phyloP scores from a whole-genome alignment of 2,797 vertebrate genomes.

The Dallia pectoralis region DNA sequence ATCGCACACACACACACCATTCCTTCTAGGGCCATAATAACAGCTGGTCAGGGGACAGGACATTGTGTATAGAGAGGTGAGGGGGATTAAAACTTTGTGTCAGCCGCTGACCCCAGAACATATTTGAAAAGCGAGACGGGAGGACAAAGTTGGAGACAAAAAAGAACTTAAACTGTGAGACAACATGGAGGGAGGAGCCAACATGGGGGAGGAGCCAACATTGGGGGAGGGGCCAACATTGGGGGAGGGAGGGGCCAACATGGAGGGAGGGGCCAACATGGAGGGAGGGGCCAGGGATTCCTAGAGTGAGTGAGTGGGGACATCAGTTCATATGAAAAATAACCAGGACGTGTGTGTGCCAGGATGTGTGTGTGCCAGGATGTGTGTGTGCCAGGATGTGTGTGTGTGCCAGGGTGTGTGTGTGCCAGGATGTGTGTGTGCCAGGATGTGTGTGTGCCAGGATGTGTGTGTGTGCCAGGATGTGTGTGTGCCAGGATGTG shows the following conservation, averaged over 20 bases:
- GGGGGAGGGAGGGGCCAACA: not conserved
- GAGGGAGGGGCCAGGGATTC: constrained; percentile 37
- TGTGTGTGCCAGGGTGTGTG: constrained; percentile 11
- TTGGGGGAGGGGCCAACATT: not conserved
- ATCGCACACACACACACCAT: constrained; percentile 28
- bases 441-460: too few relatives aligned
- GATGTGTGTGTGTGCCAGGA: constrained; percentile 15
- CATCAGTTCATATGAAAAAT: constrained; percentile 51
- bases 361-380: constrained; percentile 15
- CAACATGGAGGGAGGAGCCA: not conserved
- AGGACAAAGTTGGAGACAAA: not conserved
- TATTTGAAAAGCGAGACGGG: constrained; percentile 41
- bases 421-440: not conserved
- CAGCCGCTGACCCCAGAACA: constrained; percentile 55
- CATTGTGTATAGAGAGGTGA: constrained; percentile 41
- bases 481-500: not conserved
- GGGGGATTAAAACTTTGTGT: constrained; percentile 66
- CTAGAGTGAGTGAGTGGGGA: constrained; percentile 35
- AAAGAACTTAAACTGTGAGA: constrained; percentile 1
- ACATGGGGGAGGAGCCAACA: too few relatives aligned
- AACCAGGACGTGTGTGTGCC: too few relatives aligned
- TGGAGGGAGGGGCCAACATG: not conserved
- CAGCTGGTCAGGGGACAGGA: constrained; percentile 62
- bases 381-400: not conserved
- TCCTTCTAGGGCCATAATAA: constrained; percentile 74